Base-by-base conservation (phyloP, 2,888 invertebrate genomes). In the Spisula solida region DNA sequence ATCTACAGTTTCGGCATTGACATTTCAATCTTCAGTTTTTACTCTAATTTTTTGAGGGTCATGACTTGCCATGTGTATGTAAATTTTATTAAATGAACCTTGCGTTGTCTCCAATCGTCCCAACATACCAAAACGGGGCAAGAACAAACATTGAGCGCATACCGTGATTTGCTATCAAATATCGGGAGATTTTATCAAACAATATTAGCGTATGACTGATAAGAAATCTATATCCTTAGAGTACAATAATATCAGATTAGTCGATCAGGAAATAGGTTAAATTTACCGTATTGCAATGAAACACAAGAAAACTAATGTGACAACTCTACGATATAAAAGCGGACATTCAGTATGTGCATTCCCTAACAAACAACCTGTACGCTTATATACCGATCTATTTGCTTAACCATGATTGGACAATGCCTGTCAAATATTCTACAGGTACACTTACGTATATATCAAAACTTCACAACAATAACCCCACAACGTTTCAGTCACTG, bases 131-230 rank as follows among this genome's bases (percentile, higher is more conserved):
- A 66, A 41, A 10, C 60, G 1, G 60, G 34, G 34, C 75, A 75
- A 75, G 75, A 34, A 75, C 31, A 75, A 79, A 85, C 78, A 79
- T 78, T 56, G 79, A 41, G 79, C 85, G 79, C 85, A 85, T 85
- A 79, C 78, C 75, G 31, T 41, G n/a, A 56, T 41, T 85, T 41
- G 79, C 55, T 85, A 85, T 85, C 85, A 79, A 29, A 85, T 85
- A 85, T 55, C 85, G 18, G 20, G 78, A 85, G 85, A 85, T 85
- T 79, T 85, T 85, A 85, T 85, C 85, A 85, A 85, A 78, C 78
- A 85, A 85, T 85, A 85, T 85, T 78, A 55, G 83, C 78, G 79
- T 55, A 79, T 75, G 75, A 84, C 75, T 51, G 75, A 84, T 84
- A 84, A 75, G 75, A 70, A 79, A 85, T 85, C 85, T 85, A 85